Evolutionary conservation across 30 jellyfish, hydroid and myxozoan species (phyloP), one percentile per base, ranked within the genome.

Genomic region (Hydractinia symbiolongicarpus): DNA sequence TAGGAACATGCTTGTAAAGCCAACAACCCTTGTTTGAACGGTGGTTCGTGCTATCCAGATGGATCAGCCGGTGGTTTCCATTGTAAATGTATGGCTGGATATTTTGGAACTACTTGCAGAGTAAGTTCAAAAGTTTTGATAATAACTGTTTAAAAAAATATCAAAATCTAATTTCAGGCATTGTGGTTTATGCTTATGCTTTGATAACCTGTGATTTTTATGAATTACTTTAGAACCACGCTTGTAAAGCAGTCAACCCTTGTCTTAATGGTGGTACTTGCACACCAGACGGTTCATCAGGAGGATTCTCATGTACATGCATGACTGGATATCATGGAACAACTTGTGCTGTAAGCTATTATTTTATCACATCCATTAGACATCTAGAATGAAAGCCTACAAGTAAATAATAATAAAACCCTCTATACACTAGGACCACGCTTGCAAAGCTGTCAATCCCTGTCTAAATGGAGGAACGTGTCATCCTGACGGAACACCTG

Each of bases 11-110:
- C 74, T 64, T 64, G 74, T 13, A 64, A 64, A 64, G 74, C 52
- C 40, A 13, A n/a, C 74, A 64, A 64, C 74, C 74, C 74, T n/a
- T 64, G 74, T 64, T 64, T 64, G 17, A 64, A 64, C 40, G 74
- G 74, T 64, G 74, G 74, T 13, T 51, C 52, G 40, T 64, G 74
- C 40, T n/a, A n/a, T 44, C 74, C 74, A 6, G 74, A 64, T 64
- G 74, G 74, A n/a, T 64, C 74, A n/a, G 52, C 74, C 7, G 74
- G 74, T 6, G 74, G 74, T 6, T 64, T 64, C 40, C 17, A 87
- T 30, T 87, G 95, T 61, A 88, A 79, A 68, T 87, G 95, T 78
- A 87, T 79, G 69, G 81, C 95, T 4, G 95, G 95, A 5, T 82
- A 64, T 61, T 81, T 82, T 81, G 95, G 95, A 5, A 87, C 81